Conservation (phyloP, 23 tunicate species). For the Clavelina lepadiformis region DNA sequence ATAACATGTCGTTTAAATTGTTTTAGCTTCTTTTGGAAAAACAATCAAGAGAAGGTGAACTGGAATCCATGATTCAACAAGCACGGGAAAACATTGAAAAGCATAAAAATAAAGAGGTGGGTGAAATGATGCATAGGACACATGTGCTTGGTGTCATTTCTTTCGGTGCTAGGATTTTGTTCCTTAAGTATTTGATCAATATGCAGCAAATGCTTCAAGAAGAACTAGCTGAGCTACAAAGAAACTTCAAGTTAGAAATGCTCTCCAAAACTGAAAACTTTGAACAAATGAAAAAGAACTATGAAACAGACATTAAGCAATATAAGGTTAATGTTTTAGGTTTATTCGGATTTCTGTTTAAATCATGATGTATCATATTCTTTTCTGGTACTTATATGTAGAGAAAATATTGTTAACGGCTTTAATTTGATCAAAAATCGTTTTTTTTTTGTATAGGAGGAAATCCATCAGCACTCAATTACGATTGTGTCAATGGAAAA, state of each 20-base stretch:
- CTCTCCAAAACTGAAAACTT: slow-evolving; percentile 1
- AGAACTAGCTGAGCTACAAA: slow-evolving; percentile 14
- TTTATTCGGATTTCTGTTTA: not conserved
- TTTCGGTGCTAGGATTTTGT: not conserved
- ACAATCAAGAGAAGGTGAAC: slow-evolving; percentile 20
- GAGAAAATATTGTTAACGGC: too few relatives aligned
- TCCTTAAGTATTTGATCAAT: not conserved
- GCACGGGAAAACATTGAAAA: slow-evolving; percentile 22
- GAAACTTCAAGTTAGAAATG: slow-evolving; percentile 4
- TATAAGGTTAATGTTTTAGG: slow-evolving; percentile 30
- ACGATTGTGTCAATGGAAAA: slow-evolving; percentile 89
- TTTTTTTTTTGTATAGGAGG: slow-evolving; percentile 39
- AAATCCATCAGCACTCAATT: slow-evolving; percentile 76
- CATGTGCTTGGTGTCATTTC: too few relatives aligned
- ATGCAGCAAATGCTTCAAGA: slow-evolving; percentile 22
- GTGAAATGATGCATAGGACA: too few relatives aligned
- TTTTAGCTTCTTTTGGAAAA: slow-evolving; percentile 33
- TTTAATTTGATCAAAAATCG: too few relatives aligned
- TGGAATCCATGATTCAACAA: slow-evolving; percentile 19
- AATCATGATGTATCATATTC: too few relatives aligned
- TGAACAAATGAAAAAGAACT: slow-evolving; percentile 8
- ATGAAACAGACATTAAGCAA: slow-evolving; percentile 58
- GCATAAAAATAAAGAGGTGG: slow-evolving; percentile 48
- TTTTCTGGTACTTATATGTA: too few relatives aligned
- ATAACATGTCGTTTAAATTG: not conserved